Base-by-base conservation (phyloP, 1,140 invertebrate species). In the Rhopalosiphum maidis region DNA sequence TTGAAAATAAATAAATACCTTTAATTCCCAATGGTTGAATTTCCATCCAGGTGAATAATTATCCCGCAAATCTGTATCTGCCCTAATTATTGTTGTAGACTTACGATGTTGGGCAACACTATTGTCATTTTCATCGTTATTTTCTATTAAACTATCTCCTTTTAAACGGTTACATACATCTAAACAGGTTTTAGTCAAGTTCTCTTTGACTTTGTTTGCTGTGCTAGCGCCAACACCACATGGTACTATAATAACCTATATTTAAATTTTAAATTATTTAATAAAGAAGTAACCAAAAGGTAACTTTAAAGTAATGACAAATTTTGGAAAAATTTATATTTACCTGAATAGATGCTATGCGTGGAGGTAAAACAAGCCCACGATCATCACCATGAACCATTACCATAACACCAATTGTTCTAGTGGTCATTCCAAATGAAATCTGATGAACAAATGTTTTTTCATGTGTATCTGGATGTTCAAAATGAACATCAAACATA, bases 1-100 rank as follows among this genome's bases (percentile, higher is more conserved):
- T 37, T 5, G 1, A 82, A 43, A 93, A 11, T 54, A 77, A 91
- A n/a, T 48, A 92, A 43, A 48, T 95, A 97, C 97, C 96, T 99
- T 99, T 5, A 99, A 95, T 95, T 99, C 99, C 99, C 99, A 99
- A 95, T 99, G 99, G 95, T 99, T 99, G 95, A 99, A 99, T 95
- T 99, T 99, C 99, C 99, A 99, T 3, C 99, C 99, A 9, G 99
- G 99, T 68, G 99, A 99, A 95, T 99, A 99, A 95, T 99, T 99
- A 94, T 99, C 98, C 88, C 99, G 96, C 93, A 97, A 97, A 96
- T 99, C 99, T 6, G 97, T 97, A 94, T 97, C 97, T 5, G 97
- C 97, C 94, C 97, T 96, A 7, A 99, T 95, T 0, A 96, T 97
- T 37, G 9, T 30, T 2, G n/a, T 11, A 85, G 82, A 54, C 23